Base-by-base conservation (phyloP, 2,888 invertebrate species). In the Tromatobia lineatoria region DNA sequence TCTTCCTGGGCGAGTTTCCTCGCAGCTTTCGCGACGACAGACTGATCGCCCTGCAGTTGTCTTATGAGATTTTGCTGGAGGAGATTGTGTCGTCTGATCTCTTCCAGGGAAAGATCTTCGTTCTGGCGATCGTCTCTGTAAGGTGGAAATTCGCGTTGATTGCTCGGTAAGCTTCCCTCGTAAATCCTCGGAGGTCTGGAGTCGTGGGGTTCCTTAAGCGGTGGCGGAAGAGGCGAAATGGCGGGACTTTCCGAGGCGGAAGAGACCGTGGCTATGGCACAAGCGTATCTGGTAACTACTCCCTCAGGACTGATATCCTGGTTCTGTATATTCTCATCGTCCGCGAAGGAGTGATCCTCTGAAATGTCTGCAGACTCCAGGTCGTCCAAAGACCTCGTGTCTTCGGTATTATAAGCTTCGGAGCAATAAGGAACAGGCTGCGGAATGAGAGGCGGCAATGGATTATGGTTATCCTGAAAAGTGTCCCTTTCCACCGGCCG, bases 201-300 rank as follows among this genome's bases (percentile, higher is more conserved):
- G 7, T 78, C 82, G 1, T 18, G 54, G 2, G 61, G 15, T 15
- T 86, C 76, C 10, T 61, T 80, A 11, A 57, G 23, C 7, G 45
- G 23, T 3, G 83, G 25, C 38, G 80, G 38, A 23, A 61, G 15
- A 1, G 76, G 69, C 15, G 82, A 71, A 18, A 82, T 23, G 15
- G 80, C 75, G 11, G 89, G 87, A 75, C 88, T 90, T 15, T 89
- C 86, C 15, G 90, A 86, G 2, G 78, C 83, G 1, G 92, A 89
- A 0, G 91, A 91, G 3, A 93, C 90, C 0, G 93, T 94, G 3
- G 89, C 93, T 11, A 93, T 91, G 3, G 93, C 93, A 66, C 91
- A 91, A 0, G 93, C 88, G 71, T 93, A 93, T 20, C 93, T 89
- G 7, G 93, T 94, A 0, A 94, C 91, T 0, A 94, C 87, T 0